Conservation (phyloP, 2,113 vertebrate species). For the Bubo scandiacus region DNA sequence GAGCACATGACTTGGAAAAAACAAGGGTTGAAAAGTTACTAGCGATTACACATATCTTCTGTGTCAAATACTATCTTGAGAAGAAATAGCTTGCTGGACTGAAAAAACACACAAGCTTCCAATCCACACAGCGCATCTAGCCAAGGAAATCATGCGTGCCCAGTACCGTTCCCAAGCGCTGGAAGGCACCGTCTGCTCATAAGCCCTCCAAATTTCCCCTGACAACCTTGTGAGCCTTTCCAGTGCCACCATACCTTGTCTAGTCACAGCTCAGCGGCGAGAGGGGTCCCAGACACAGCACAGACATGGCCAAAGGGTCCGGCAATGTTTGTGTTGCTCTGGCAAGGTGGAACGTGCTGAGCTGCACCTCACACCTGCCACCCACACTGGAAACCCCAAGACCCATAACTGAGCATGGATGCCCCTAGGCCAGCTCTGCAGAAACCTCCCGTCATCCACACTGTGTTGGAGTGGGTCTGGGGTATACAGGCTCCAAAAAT, state of each 20-base stretch:
- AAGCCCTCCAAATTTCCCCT: not conserved
- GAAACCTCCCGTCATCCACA: not conserved
- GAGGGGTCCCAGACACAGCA: not conserved
- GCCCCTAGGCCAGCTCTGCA: not conserved
- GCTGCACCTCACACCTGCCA: not conserved
- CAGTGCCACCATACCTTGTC: not conserved
- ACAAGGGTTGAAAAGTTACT: not conserved
- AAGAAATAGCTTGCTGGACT: not conserved
- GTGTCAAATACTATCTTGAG: not conserved
- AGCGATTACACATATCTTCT: not conserved
- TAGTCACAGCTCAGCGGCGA: not conserved
- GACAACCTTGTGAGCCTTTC: not conserved
- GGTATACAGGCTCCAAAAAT: not conserved
- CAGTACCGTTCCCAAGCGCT: not conserved
- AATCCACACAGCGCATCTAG: not conserved
- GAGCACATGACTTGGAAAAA: not conserved
- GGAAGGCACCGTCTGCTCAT: not conserved
- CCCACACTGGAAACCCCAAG: not conserved
- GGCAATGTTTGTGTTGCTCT: not conserved
- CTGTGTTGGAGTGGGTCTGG: not conserved
- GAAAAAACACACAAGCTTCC: not conserved
- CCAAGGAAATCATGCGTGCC: not conserved
- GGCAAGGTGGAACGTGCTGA: not conserved
- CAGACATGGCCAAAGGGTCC: not conserved
- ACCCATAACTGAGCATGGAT: not conserved